These are phyloP conservation scores for Coranthus polyacanthus DNA, from an alignment of 2,797 vertebrate species.

Conservation along the genomic window DNA sequence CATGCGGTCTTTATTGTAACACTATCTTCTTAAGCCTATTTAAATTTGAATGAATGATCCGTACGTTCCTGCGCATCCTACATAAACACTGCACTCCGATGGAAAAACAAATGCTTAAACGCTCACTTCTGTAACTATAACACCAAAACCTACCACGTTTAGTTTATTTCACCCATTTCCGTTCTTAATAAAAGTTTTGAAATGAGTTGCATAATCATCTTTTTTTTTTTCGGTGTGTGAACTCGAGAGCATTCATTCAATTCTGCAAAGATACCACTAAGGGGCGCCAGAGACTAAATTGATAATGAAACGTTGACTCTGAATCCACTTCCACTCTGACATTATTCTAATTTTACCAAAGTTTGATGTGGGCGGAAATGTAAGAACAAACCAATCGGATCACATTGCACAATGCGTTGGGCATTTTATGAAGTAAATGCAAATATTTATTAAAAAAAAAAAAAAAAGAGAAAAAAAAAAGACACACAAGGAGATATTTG, in stretches of 20 bases:
- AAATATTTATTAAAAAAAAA: too few relatives aligned
- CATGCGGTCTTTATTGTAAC: background rate
- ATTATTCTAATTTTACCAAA: background rate
- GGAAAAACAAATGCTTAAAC: background rate
- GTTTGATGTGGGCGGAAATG: background rate
- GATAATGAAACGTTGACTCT: conserved; percentile 10
- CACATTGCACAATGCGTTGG: background rate
- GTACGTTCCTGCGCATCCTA: too few relatives aligned
- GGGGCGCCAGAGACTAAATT: conserved; percentile 76
- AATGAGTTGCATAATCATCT: background rate
- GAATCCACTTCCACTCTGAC: background rate
- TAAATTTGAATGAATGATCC: background rate
- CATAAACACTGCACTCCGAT: background rate
- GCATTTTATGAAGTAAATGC: too few relatives aligned
- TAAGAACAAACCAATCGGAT: background rate
- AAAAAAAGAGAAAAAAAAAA: too few relatives aligned
- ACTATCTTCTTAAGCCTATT: background rate
- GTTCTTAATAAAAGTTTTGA: background rate
- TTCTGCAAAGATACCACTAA: conserved; percentile 58
- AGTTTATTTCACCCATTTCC: background rate
- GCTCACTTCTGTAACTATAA: background rate
- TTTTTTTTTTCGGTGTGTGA: background rate
- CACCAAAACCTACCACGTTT: background rate
- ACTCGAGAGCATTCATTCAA: conserved; percentile 10
- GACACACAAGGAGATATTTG: too few relatives aligned